Base-by-base conservation (phyloP, 23 tunicate genomes). In the Botrylloides violaceus region DNA sequence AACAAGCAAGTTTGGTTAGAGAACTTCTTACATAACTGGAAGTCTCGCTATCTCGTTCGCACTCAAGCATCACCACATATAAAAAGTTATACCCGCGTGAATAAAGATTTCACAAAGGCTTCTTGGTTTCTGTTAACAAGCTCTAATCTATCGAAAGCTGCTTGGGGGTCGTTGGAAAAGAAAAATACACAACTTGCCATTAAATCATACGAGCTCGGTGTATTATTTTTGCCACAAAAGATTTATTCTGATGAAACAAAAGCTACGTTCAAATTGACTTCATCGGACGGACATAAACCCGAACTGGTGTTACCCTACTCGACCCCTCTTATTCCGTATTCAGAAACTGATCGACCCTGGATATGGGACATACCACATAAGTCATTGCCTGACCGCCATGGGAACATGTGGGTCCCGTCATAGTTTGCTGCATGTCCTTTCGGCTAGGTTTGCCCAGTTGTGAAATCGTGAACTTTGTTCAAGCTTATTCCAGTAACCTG, bases 91-190 rank as follows among this genome's bases (percentile, higher is more conserved):
- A 68, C 83, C 0, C 66, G 97, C 4, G 61, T 83, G 19, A 79
- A 88, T 34, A 88, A 88, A n/a, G 81, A 66, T 58, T 61, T 66
- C 15, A 83, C 85, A 33, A 79, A 90, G 61, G 72, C 72, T 0
- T 55, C 97, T 28, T 90, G 97, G 97, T 90, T 90, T 63, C 78
- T 90, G 25, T 58, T 90, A 36, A 90, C 97, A 4, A 90, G 97
- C 55, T 83, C 97, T 1, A 90, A 90, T 65, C 53, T 90, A 20
- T 90, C 97, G 32, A 90, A 90, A 70, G 85, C 97, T 6, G 97
- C 97, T 0, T 90, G 97, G 97, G 97, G 97, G 3, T 63, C 58
- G 3, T 58, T 90, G 19, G 90, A 90, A 39, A 90, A 90, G 36
- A 73, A 75, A 23, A 56, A 26, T 18, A 71, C 85, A 21, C 90